Evolutionary conservation across 2,888 invertebrate species (phyloP).

Genomic region (Clitarchus hookeri): DNA sequence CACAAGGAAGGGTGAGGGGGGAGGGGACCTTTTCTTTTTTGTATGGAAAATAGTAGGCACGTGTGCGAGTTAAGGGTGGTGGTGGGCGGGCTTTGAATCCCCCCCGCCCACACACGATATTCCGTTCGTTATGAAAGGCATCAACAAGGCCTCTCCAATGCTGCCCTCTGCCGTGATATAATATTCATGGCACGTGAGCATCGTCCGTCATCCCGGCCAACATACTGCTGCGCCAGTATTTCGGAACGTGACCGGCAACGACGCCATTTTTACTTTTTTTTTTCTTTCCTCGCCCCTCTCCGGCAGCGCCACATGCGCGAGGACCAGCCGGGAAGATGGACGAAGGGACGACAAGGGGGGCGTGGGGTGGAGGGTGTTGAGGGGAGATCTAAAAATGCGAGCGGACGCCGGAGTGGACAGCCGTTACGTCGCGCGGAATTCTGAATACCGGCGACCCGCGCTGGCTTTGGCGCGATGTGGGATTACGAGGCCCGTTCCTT

Average conservation of each 20-base stretch:
- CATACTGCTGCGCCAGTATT: conserved; percentile 20
- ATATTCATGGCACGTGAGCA: background rate
- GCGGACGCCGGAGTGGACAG: background rate
- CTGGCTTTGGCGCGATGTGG: background rate
- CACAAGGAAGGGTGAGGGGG: background rate
- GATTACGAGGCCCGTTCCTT: too few relatives aligned
- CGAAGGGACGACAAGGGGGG: too few relatives aligned
- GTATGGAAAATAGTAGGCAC: background rate
- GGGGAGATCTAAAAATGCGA: conserved; percentile 5
- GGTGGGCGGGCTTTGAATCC: background rate
- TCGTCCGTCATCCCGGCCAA: conserved; percentile 21
- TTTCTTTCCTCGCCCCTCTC: background rate
- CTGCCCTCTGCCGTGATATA: background rate
- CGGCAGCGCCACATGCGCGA: background rate
- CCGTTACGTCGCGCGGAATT: background rate
- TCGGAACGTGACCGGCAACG: conserved; percentile 4
- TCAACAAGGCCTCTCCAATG: background rate
- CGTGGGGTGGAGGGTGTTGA: background rate
- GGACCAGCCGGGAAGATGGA: too few relatives aligned
- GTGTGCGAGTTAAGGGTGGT: background rate
- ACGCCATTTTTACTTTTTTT: background rate
- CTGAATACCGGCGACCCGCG: background rate
- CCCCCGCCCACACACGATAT: background rate
- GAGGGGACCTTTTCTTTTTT: background rate
- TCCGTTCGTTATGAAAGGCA: background rate